Evolutionary conservation across 2,797 vertebrate genomes (phyloP), one percentile per base, ranked within the genome.

Genomic region (Clamator glandarius): DNA sequence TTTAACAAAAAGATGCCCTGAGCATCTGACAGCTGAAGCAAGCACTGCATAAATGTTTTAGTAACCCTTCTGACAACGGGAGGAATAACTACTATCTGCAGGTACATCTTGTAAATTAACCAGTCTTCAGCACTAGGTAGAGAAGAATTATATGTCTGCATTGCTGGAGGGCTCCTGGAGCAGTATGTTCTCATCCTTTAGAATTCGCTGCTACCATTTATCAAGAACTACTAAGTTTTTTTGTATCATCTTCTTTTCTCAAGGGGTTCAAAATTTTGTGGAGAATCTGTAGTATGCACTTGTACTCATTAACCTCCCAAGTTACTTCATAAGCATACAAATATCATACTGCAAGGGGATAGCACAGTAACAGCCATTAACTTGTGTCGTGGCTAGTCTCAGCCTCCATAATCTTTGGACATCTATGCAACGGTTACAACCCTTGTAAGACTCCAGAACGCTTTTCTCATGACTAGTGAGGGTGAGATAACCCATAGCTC

Each of bases 391-490:
- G 5, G 15, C 48, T 84, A 74, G 31, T 31, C 17, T 61, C 57
- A 51, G 16, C 64, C 52, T 79, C 72, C 35, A 54, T 39, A 42
- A 46, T 48, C 29, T 80, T 39, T 70, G 75, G 84, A 87, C 89
- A 64, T 61, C 36, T 80, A 11, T 41, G 26, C 33, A 29, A 79
- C 7, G 12, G 2, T 8, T 58, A 64, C 51, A 86, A 74, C 29
- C 36, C 26, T 58, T 82, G 16, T 77, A 79, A 87, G 78, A 87
- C 16, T 33, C 13, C 54, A 93, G n/a, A 90, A 77, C 19, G 85
- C 19, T 72, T 90, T 94, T 90, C 90, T 93, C 64, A 90, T 85
- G 75, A n/a, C 36, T 77, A 82, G 41, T 24, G 52, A 80, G 52
- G 19, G 44, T 80, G 79, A 85, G 61, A 89, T 31, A 95, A 92